phyloP scores from a whole-genome alignment of 2,888 invertebrate species.

The Ochropleura leucogaster region DNA sequence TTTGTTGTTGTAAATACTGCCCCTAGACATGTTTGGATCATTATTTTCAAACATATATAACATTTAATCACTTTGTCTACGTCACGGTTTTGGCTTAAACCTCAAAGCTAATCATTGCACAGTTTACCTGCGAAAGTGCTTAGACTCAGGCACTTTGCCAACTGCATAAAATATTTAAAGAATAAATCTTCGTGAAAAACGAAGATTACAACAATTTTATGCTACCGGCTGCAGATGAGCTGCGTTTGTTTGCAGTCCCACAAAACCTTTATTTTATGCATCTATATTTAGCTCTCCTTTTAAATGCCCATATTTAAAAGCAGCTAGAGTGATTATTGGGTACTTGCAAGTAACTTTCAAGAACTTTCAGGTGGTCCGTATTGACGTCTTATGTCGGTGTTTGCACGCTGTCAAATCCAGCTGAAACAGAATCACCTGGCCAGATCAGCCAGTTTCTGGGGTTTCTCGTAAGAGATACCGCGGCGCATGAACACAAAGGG shows the following conservation, averaged over 20 bases:
- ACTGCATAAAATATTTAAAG: constrained; percentile 9
- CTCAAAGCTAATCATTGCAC: no score
- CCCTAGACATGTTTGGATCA: no score
- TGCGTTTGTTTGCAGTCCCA: background rate
- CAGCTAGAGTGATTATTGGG: no score
- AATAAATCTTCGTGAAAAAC: background rate
- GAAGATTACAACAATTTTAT: background rate
- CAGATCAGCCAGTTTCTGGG: background rate
- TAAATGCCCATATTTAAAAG: no score
- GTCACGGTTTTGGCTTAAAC: background rate
- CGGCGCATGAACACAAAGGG: no score
- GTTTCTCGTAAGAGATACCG: no score
- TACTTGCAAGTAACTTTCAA: no score
- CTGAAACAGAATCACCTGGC: background rate
- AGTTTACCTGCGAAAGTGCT: background rate
- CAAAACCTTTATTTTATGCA: no score
- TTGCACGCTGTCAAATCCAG: background rate
- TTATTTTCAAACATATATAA: no score
- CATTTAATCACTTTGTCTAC: no score
- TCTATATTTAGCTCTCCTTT: no score
- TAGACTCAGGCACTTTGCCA: constrained; percentile 1
- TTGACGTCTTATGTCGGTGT: background rate
- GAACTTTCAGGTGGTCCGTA: background rate
- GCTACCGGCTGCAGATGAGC: background rate
- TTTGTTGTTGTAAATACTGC: no score